Evolutionary conservation across 64 coral and sea anemone genomes (phyloP).

Genomic region (Montipora sp.): DNA sequence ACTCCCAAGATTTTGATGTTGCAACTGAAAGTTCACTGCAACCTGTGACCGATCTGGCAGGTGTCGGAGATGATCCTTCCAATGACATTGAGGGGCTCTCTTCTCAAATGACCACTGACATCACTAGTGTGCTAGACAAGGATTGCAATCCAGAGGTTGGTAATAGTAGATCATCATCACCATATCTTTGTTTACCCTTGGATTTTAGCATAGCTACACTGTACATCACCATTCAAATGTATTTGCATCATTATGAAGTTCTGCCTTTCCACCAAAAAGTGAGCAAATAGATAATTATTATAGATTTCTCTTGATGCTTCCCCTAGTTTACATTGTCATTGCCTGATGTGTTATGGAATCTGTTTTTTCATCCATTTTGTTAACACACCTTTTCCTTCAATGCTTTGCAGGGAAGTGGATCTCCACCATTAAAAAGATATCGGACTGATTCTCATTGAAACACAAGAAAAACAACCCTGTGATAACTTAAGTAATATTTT

Average conservation of each 20-base stretch:
- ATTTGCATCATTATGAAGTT: not conserved
- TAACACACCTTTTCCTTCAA: not conserved
- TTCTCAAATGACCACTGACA: slow-evolving; percentile 39
- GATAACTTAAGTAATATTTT: slow-evolving; percentile 20
- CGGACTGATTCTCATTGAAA: slow-evolving; percentile 22
- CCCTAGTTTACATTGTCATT: not conserved
- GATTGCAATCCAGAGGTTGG: slow-evolving; percentile 17
- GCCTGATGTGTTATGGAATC: not conserved
- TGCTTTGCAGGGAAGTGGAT: slow-evolving; percentile 10
- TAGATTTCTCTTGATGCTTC: not conserved
- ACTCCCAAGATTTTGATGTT: slow-evolving; percentile 76
- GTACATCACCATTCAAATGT: too few species aligned
- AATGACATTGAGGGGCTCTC: not conserved
- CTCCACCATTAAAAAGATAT: slow-evolving; percentile 63
- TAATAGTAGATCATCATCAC: not conserved
- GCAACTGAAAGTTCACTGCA: slow-evolving; percentile 64
- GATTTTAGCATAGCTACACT: too few species aligned
- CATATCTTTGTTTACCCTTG: too few species aligned
- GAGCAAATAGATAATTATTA: not conserved
- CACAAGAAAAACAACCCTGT: slow-evolving; percentile 21
- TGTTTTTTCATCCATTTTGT: not conserved
- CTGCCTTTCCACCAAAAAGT: too few species aligned
- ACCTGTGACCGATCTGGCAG: slow-evolving; percentile 63
- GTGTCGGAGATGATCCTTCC: slow-evolving; percentile 47
- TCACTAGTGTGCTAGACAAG: slow-evolving; percentile 28